phyloP scores from a whole-genome alignment of 2,888 invertebrate species.

The Ophion ellenae region DNA sequence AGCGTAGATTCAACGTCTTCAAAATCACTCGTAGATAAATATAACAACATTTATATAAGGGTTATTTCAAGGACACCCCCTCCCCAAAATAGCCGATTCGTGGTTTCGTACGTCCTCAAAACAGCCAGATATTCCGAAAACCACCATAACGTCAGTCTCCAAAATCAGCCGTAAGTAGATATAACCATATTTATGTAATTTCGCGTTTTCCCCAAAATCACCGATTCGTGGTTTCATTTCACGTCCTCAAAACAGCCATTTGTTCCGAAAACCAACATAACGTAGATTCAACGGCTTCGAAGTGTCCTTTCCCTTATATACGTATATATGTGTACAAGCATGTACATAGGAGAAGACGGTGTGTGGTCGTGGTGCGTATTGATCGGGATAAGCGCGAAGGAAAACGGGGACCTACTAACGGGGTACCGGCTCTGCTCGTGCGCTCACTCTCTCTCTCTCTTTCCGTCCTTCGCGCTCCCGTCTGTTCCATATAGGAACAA shows the following conservation, averaged over 20 bases:
- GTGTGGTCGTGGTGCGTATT: constrained; percentile 71
- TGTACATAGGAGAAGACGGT: constrained; percentile 62
- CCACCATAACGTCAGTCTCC: too few relatives aligned
- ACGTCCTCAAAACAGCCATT: not conserved
- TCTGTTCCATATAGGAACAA: constrained; percentile 12
- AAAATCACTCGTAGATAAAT: too few relatives aligned
- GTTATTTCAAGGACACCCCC: too few relatives aligned
- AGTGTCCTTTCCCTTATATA: not conserved
- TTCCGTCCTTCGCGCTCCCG: constrained; percentile 17
- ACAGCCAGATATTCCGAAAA: too few relatives aligned
- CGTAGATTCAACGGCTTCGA: not conserved
- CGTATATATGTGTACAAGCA: constrained; percentile 8
- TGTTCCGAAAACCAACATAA: not conserved
- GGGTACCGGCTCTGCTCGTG: constrained; percentile 54
- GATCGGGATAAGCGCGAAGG: constrained; percentile 72
- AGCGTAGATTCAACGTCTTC: too few relatives aligned
- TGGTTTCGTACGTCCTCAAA: too few relatives aligned
- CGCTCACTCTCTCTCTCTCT: constrained; percentile 18
- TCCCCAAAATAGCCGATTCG: not conserved
- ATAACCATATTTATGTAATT: too few relatives aligned
- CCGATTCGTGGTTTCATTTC: not conserved
- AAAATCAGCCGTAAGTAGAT: too few relatives aligned
- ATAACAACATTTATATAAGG: too few relatives aligned
- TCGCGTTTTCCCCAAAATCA: not conserved
- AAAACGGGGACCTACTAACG: constrained; percentile 71